phyloP scores from a whole-genome alignment of 2,888 invertebrate species.

The Lasiommata megera region DNA sequence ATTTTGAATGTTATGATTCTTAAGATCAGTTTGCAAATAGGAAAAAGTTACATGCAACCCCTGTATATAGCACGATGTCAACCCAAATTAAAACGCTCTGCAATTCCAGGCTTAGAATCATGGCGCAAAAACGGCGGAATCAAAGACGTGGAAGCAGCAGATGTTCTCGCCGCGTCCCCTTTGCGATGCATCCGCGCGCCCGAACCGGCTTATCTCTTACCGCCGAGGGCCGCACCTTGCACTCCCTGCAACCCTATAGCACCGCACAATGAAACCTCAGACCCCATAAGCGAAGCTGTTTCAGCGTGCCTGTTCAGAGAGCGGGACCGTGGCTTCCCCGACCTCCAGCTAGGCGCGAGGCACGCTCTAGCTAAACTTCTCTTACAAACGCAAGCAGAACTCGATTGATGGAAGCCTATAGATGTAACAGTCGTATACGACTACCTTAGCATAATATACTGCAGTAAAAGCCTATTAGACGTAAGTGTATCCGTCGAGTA shows the following conservation, averaged over 20 bases:
- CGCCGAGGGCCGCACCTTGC: slow-evolving; percentile 38
- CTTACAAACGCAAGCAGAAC: slow-evolving; percentile 62
- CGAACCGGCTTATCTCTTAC: slow-evolving; percentile 36
- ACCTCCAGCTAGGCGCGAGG: slow-evolving; percentile 61
- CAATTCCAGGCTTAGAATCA: slow-evolving; percentile 35
- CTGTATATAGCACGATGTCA: neutral
- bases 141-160: slow-evolving; percentile 31
- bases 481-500: too few relatives aligned
- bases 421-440: neutral
- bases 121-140: slow-evolving; percentile 33
- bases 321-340: slow-evolving; percentile 37
- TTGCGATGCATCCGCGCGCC: slow-evolving; percentile 85
- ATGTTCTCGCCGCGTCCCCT: slow-evolving; percentile 75
- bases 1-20: too few relatives aligned
- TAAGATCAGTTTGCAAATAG: too few relatives aligned
- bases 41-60: too few relatives aligned
- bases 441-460: neutral
- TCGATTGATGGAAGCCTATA: slow-evolving; percentile 38
- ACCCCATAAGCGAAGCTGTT: neutral
- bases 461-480: too few relatives aligned
- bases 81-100: neutral
- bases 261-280: slow-evolving; percentile 46
- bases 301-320: slow-evolving; percentile 34
- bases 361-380: slow-evolving; percentile 82
- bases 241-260: slow-evolving; percentile 73